Evolutionary conservation across 2,888 invertebrate species (phyloP), one percentile per base, ranked within the genome.

Genomic region (Alitta virens): DNA sequence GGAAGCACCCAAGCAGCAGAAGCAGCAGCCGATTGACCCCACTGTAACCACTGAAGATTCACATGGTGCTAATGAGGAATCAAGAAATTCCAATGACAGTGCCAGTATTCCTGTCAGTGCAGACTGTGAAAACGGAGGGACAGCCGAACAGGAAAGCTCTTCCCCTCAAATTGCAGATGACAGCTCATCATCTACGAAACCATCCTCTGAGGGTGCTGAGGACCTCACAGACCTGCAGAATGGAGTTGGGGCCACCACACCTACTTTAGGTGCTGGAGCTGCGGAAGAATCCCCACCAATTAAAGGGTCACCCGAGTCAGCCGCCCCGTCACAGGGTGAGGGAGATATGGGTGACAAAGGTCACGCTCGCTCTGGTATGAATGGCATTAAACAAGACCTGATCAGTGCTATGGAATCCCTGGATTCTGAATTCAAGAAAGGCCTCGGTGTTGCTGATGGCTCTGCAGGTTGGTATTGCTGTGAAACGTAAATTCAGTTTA

Each of bases 321-420:
- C 33, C 7, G 33, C 33, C 33, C 33, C 33, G 33, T 33, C 33
- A 12, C 33, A 33, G 12, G 33, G 33, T 7, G 33, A 33, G 33
- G 33, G 33, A 33, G 33, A 33, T 12, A 12, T 33, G 5, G 12
- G 12, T 33, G 33, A 33, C 33, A 33, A 33, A 33, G 33, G 77
- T 62, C 74, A 75, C 64, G 72, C 76, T 14, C 72, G 71, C 56
- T 63, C 77, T 14, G 69, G 75, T 24, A 63, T 77, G 59, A 78
- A 78, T 69, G 78, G 78, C 53, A 69, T 78, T 63, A 75, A 75
- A 42, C 72, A 74, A 59, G 78, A 78, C 61, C 66, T 78, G 58
- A 76, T 76, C 38, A 77, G 71, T 66, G 74, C 73, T 27, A 72
- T 78, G 53, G 77, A 74, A 56, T 73, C 71, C 40, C 68, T 75